Percentiles rank a stretch among this genome's conserved stretches.
phyloP scores from a whole-genome alignment of 2,113 vertebrate species.

The Thinocorus orbignyianus region DNA sequence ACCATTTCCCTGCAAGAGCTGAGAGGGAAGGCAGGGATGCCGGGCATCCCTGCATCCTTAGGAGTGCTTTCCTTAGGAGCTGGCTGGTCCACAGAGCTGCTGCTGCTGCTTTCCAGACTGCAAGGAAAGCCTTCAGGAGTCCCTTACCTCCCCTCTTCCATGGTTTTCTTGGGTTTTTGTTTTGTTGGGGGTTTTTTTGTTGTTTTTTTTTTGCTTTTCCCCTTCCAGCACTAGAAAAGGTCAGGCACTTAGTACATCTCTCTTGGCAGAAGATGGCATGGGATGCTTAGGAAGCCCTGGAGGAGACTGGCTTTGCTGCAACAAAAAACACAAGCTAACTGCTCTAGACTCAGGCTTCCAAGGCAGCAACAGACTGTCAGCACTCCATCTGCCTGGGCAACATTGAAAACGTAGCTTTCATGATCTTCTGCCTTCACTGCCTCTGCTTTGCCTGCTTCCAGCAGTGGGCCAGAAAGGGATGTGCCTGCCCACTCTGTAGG shows the following conservation, averaged over 20 bases:
- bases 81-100: background rate
- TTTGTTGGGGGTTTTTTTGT: too few relatives aligned
- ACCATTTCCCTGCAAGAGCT: background rate
- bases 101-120: background rate
- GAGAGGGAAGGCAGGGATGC: background rate
- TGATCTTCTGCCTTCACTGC: background rate
- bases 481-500: background rate
- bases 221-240: background rate
- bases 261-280: background rate
- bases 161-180: background rate
- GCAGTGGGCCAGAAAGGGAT: background rate
- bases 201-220: background rate
- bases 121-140: background rate
- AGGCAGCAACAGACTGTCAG: background rate
- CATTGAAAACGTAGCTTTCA: rapidly evolving
- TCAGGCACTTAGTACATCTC: background rate
- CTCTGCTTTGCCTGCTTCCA: background rate
- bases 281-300: background rate
- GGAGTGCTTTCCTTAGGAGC: too few relatives aligned
- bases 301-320: background rate
- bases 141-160: background rate
- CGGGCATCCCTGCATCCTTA: too few relatives aligned
- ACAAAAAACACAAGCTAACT: background rate
- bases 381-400: rapidly evolving
- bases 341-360: background rate